A percentile compares a stretch with the other conserved stretches of the same genome.
Evolutionary conservation across 2,797 vertebrate genomes (phyloP).

Genomic region (Gymnodraco acuticeps): DNA sequence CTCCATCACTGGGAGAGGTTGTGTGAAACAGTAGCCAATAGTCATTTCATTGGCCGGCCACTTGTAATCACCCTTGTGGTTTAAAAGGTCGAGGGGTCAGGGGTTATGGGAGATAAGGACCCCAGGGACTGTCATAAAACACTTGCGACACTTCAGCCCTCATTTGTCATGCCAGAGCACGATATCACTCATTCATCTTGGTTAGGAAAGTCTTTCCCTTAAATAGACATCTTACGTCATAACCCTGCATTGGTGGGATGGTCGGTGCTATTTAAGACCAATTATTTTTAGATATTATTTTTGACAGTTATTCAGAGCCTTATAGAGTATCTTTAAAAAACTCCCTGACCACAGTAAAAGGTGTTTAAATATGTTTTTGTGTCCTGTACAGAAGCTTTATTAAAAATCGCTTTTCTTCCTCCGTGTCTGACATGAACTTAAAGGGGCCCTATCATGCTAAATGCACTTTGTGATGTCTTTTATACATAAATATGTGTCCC

Average conservation of each 20-base stretch:
- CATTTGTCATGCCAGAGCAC: conserved; percentile 77
- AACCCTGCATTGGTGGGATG: conserved; percentile 52
- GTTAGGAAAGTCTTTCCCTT: conserved; percentile 75
- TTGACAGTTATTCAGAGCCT: conserved; percentile 26
- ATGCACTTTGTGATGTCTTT: no score
- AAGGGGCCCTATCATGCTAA: no score
- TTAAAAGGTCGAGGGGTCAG: conserved; percentile 79
- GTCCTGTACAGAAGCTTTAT: conserved; percentile 5
- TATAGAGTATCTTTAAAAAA: conserved; percentile 24
- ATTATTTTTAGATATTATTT: conserved; percentile 37
- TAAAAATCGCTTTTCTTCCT: background rate
- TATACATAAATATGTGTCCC: no score
- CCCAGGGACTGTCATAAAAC: conserved; percentile 78
- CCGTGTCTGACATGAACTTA: background rate
- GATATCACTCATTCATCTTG: conserved; percentile 78
- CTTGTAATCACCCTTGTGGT: conserved; percentile 81
- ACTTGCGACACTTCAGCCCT: conserved; percentile 76
- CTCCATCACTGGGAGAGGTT: conserved; percentile 10
- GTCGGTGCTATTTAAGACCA: conserved; percentile 23
- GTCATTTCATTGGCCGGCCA: conserved; percentile 57
- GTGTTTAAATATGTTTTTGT: background rate
- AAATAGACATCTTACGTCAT: conserved; percentile 68
- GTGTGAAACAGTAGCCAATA: conserved; percentile 47
- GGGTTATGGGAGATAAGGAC: conserved; percentile 79
- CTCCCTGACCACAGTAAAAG: background rate